phyloP scores from a whole-genome alignment of 1,140 invertebrate genomes.

The Tetragonula clypearis region DNA sequence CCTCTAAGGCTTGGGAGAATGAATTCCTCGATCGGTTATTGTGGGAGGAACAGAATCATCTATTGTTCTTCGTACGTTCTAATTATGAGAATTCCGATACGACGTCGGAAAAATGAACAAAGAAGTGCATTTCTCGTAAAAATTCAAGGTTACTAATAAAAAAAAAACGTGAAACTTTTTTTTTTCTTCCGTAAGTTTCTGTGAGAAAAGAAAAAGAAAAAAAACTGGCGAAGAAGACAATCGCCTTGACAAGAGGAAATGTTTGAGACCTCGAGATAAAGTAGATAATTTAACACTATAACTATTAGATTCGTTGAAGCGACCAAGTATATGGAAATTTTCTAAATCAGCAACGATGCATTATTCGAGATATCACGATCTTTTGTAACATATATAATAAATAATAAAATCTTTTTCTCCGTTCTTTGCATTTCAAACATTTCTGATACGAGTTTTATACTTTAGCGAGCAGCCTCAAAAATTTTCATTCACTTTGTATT shows the following conservation, averaged over 20 bases:
- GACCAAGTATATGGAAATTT: too few species aligned
- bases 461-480: too few species aligned
- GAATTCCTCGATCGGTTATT: neutral
- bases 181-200: neutral
- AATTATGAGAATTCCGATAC: neutral
- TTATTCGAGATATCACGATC: too few species aligned
- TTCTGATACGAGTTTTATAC: neutral
- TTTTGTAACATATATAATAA: too few species aligned
- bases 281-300: neutral
- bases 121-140: neutral
- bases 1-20: constrained; percentile 6
- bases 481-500: neutral
- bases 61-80: neutral
- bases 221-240: neutral
- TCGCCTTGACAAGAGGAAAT: neutral
- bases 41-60: neutral
- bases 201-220: too few species aligned
- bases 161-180: neutral
- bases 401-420: too few species aligned
- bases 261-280: neutral
- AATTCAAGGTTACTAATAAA: neutral
- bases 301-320: too few species aligned
- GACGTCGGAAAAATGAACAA: neutral
- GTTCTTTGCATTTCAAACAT: too few species aligned
- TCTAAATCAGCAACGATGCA: too few species aligned